These are phyloP conservation scores for Thalassaphorura encarpata DNA, from an alignment of 1,140 invertebrate species.

Conservation along the genomic window DNA sequence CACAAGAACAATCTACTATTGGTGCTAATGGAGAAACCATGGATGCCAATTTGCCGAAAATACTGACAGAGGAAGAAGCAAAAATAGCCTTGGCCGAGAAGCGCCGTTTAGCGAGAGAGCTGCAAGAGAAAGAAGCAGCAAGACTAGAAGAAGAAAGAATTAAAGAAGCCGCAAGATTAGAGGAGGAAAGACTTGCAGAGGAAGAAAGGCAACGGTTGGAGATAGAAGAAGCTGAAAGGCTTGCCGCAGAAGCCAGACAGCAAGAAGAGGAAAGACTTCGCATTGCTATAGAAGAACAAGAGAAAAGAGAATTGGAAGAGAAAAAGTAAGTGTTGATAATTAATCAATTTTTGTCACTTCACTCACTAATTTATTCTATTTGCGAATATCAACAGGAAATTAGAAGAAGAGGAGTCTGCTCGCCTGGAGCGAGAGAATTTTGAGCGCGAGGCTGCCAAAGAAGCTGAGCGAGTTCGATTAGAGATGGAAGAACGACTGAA, in stretches of 20 bases:
- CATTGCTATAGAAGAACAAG: conserved; percentile 36
- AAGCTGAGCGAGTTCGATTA: conserved; percentile 42
- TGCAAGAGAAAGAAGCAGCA: conserved; percentile 69
- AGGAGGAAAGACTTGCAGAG: conserved; percentile 53
- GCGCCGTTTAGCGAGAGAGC: conserved; percentile 66
- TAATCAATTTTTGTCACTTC: not conserved
- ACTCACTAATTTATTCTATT: conserved; percentile 2
- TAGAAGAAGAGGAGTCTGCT: conserved; percentile 34
- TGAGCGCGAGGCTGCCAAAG: conserved; percentile 33
- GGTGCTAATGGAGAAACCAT: not conserved
- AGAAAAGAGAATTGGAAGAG: conserved; percentile 35
- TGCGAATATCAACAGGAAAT: conserved; percentile 41
- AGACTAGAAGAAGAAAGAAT: conserved; percentile 35
- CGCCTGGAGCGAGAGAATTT: conserved; percentile 34
- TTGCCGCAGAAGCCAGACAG: conserved; percentile 17
- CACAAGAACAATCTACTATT: not conserved
- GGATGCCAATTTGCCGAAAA: not conserved
- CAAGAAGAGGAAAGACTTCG: conserved; percentile 31
- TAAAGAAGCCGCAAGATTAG: conserved; percentile 53
- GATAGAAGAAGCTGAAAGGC: conserved; percentile 66
- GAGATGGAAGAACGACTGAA: conserved; percentile 63
- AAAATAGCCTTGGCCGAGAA: conserved; percentile 80
- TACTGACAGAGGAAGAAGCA: conserved; percentile 74
- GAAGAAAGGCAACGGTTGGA: conserved; percentile 60
- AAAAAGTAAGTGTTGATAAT: conserved; percentile 31